These are phyloP conservation scores for Rambutsinella grinnellia DNA, from an alignment of 2,888 invertebrate species.

Conservation along the genomic window DNA sequence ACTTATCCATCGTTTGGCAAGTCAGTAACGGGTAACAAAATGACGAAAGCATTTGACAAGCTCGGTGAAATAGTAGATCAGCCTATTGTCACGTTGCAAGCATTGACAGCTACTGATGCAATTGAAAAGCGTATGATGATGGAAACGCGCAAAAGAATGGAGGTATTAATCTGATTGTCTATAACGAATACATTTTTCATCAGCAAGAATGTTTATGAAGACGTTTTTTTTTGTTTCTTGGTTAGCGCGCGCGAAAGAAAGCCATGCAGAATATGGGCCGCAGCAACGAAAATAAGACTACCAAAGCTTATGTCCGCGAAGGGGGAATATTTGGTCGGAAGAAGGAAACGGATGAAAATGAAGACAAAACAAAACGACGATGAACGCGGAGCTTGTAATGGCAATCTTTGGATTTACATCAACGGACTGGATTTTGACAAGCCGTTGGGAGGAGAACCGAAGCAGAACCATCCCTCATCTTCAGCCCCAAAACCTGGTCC, in stretches of 20 bases:
- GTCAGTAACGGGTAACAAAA: background rate
- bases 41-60: slow-evolving; percentile 7
- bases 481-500: too few relatives aligned
- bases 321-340: slow-evolving; percentile 60
- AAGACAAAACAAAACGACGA: slow-evolving; percentile 23
- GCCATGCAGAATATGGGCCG: slow-evolving; percentile 1
- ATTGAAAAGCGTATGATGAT: slow-evolving; percentile 35
- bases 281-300: slow-evolving; percentile 16
- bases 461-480: too few relatives aligned
- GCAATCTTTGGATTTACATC: slow-evolving; percentile 58
- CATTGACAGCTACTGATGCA: slow-evolving; percentile 41
- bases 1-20: background rate
- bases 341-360: slow-evolving; percentile 48
- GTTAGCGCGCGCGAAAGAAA: slow-evolving; percentile 48
- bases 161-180: slow-evolving; percentile 25
- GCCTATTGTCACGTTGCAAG: slow-evolving; percentile 50
- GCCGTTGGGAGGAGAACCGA: slow-evolving; percentile 4
- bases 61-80: slow-evolving; percentile 34
- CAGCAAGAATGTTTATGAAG: background rate
- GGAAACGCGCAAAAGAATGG: slow-evolving; percentile 52
- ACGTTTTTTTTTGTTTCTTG: background rate
- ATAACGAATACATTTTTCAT: too few relatives aligned
- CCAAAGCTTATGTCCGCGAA: slow-evolving; percentile 52
- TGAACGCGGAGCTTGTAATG: slow-evolving; percentile 52
- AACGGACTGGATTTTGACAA: slow-evolving; percentile 51